Percentiles rank a stretch among this genome's conserved stretches.
Evolutionary conservation across 2,797 vertebrate species (phyloP).

Genomic region (Antennarius maculatus): DNA sequence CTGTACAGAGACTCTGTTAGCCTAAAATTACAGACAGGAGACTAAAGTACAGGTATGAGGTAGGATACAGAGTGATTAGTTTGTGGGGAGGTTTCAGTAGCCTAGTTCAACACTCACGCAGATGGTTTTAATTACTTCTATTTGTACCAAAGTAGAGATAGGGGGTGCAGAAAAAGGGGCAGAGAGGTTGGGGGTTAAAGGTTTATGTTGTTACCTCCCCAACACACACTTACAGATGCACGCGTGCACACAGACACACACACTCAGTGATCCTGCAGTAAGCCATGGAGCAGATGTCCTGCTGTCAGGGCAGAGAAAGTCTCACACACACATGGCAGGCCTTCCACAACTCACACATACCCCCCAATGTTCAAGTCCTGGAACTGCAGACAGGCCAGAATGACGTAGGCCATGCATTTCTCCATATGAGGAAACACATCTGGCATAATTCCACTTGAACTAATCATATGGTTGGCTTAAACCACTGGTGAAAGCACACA

Average conservation of each 20-base stretch:
- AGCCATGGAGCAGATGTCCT: conserved; percentile 79
- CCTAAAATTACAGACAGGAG: conserved; percentile 20
- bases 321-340: conserved; percentile 41
- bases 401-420: conserved; percentile 44
- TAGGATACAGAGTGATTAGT: conserved; percentile 34
- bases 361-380: conserved; percentile 61
- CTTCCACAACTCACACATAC: conserved; percentile 67
- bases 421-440: conserved; percentile 60
- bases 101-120: conserved; percentile 57
- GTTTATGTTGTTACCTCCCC: conserved; percentile 72
- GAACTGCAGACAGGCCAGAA: conserved; percentile 58
- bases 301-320: conserved; percentile 71
- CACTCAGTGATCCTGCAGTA: conserved; percentile 71
- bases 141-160: conserved; percentile 60
- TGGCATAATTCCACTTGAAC: conserved; percentile 59
- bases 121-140: conserved; percentile 79
- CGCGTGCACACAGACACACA: conserved; percentile 32
- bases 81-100: conserved; percentile 46
- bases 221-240: conserved; percentile 30
- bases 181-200: conserved; percentile 68
- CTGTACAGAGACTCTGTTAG: conserved; percentile 23
- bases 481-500: conserved; percentile 48
- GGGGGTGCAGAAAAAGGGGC: conserved; percentile 46
- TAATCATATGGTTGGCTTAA: conserved; percentile 67
- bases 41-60: not conserved